Base-by-base conservation (phyloP, 2,888 invertebrate species). In the Creontiades dilutus region DNA sequence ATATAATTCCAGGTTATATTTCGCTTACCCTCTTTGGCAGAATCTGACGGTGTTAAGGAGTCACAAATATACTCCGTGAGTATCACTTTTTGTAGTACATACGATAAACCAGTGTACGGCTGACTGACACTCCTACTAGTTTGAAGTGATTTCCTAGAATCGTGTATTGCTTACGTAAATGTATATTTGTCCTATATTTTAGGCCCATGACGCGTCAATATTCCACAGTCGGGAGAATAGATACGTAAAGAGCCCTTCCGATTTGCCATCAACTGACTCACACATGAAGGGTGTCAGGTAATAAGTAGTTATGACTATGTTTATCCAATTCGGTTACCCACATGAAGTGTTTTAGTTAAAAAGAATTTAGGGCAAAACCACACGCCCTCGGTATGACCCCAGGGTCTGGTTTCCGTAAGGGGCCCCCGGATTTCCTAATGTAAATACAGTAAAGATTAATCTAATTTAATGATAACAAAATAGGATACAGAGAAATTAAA, bases 11-110 rank as follows among this genome's bases (percentile, higher is more conserved):
- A 95, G 95, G 95, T 97, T 89, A 97, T 98, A 92, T 97, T 97
- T 93, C 95, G 97, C 28, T 94, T 97, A 55, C 97, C 97, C 2
- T 96, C 97, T 0, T 95, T 96, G 86, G 95, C 95, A 92, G 96
- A 96, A 92, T 94, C 95, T 0, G 96, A 96, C 90, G 91, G 91
- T 0, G 68, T 91, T 7, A 91, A 91, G 61, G 91, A 91, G 55
- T 91, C 84, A 16, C 84, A 89, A 27, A 78, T 88, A 48, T 88
- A 88, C 37, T 88, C 88, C 14, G 88, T 88, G 23, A 48, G 86
- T 86, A 19, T 37, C 46, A 16, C 37, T 76, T 37, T 37, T 4
- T 37, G 7, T 37, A 37, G 3, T 37, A 4, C 2, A 37, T 37
- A 7, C 37, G 37, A 37, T 37, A 2, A 37, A 37, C 7, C 2